These are phyloP conservation scores for Calephelis nemesis DNA, from an alignment of 1,140 invertebrate species.

Conservation along the genomic window DNA sequence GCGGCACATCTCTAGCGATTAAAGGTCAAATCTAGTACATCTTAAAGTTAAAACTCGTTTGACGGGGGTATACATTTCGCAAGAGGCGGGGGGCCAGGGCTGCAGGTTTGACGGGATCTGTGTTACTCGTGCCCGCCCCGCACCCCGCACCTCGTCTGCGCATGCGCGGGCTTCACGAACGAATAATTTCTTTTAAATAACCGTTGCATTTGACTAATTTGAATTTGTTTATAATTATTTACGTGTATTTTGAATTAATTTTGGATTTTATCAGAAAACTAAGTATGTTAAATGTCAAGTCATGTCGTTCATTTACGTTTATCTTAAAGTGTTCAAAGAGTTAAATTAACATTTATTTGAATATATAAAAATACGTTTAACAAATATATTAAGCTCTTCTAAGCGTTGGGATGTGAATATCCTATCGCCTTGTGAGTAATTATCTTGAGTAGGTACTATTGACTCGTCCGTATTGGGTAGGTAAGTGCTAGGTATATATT, in stretches of 20 bases:
- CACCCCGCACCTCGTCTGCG: slow-evolving; percentile 40
- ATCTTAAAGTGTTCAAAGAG: too few relatives aligned
- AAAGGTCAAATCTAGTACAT: slow-evolving; percentile 13
- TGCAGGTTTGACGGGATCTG: slow-evolving; percentile 73
- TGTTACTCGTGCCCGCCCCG: slow-evolving; percentile 55
- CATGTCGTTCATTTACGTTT: too few relatives aligned
- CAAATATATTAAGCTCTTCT: too few relatives aligned
- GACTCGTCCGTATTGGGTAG: too few relatives aligned
- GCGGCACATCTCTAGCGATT: slow-evolving; percentile 17
- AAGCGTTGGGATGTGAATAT: too few relatives aligned
- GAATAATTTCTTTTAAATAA: slow-evolving; percentile 57
- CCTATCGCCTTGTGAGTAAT: not conserved
- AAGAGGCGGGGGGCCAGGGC: slow-evolving; percentile 47
- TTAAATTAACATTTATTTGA: too few relatives aligned
- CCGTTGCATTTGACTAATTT: slow-evolving; percentile 17
- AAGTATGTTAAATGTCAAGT: too few relatives aligned
- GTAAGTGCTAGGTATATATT: too few relatives aligned
- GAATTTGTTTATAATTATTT: slow-evolving; percentile 29
- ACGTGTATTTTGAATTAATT: slow-evolving; percentile 40
- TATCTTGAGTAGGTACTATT: too few relatives aligned
- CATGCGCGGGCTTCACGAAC: slow-evolving; percentile 42
- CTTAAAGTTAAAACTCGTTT: slow-evolving; percentile 36
- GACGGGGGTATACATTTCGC: slow-evolving; percentile 53
- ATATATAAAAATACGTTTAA: too few relatives aligned
- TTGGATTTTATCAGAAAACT: not conserved